Conservation (phyloP, 2,888 invertebrate genomes). For the Cataglyphis rosenhaueri region DNA sequence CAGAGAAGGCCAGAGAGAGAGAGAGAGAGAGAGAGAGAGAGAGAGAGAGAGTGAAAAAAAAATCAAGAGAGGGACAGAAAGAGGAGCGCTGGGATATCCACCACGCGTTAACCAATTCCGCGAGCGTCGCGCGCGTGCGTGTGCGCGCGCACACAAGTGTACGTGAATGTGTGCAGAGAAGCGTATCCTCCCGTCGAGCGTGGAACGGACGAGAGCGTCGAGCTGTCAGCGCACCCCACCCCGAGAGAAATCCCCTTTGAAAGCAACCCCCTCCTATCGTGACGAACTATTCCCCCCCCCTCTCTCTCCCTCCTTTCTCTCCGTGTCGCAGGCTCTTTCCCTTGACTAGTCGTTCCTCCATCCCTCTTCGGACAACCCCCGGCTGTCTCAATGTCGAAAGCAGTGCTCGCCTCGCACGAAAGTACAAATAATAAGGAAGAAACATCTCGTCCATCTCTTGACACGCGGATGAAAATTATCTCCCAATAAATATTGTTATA, state of each 20-base stretch:
- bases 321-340: conserved; percentile 67
- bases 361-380: conserved; percentile 67
- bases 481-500: neutral
- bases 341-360: conserved; percentile 57
- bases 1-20: conserved; percentile 64
- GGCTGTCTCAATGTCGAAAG: conserved; percentile 63
- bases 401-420: conserved; percentile 50
- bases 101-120: conserved; percentile 64
- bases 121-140: conserved; percentile 52
- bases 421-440: conserved; percentile 59
- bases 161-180: conserved; percentile 84
- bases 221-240: conserved; percentile 85
- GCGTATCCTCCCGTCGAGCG: conserved; percentile 84
- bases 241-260: conserved; percentile 79
- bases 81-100: conserved; percentile 55
- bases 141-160: conserved; percentile 62
- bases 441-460: neutral
- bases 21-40: conserved; percentile 60
- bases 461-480: conserved; percentile 12
- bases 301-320: conserved; percentile 38
- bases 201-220: conserved; percentile 83
- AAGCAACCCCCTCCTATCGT: conserved; percentile 78
- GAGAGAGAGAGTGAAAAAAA: neutral
- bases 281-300: conserved; percentile 61
- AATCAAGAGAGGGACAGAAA: conserved; percentile 69